Evolutionary conservation across 2,888 invertebrate genomes (phyloP).

Genomic region (Eristalis intricaria): DNA sequence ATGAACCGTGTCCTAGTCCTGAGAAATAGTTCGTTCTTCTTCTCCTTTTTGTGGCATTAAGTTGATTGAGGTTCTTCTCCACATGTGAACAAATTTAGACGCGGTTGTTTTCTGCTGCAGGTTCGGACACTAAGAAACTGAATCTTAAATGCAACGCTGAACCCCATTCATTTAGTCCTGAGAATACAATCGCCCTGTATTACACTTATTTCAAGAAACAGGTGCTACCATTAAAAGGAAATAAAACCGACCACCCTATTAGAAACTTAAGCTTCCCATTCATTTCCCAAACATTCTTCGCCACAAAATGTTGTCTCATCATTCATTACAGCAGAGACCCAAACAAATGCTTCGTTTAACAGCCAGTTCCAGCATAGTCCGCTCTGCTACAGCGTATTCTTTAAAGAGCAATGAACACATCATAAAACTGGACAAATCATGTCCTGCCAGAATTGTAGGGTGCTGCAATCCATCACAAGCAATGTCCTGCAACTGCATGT

Average conservation of each 20-base stretch:
- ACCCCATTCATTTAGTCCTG: too few relatives aligned
- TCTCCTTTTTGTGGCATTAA: too few relatives aligned
- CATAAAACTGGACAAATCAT: background rate
- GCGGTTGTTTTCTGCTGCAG: too few relatives aligned
- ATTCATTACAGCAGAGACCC: background rate
- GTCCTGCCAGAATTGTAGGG: slow-evolving; percentile 7
- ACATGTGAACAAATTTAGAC: too few relatives aligned
- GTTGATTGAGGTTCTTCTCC: too few relatives aligned
- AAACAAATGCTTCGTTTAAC: slow-evolving; percentile 10
- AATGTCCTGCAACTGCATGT: slow-evolving; percentile 5
- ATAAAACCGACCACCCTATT: background rate
- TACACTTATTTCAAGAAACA: background rate
- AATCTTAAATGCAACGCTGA: too few relatives aligned
- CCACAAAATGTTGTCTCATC: background rate
- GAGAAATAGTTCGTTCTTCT: too few relatives aligned
- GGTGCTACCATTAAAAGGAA: background rate
- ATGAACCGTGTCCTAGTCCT: too few relatives aligned
- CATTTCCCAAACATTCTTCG: background rate
- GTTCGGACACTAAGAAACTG: too few relatives aligned
- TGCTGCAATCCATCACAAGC: slow-evolving; percentile 41
- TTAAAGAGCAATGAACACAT: background rate
- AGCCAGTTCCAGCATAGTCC: background rate
- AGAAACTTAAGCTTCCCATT: background rate
- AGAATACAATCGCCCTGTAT: too few relatives aligned
- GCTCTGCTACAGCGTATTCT: background rate